phyloP scores from a whole-genome alignment of 2,888 invertebrate genomes.

The Eurytoma californica region DNA sequence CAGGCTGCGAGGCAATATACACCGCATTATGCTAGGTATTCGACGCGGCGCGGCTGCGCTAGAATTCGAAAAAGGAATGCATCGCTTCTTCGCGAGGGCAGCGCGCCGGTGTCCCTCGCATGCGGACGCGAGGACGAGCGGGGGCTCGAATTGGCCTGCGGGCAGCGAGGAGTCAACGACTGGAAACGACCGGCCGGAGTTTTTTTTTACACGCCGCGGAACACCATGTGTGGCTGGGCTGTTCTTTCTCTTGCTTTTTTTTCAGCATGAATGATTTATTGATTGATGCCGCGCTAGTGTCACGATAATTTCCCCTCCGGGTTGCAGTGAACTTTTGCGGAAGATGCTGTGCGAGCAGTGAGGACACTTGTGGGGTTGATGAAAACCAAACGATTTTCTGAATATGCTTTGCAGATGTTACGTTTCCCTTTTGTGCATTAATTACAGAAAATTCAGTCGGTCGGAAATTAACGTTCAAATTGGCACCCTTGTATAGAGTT shows the following conservation, averaged over 20 bases:
- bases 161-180: not conserved
- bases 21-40: constrained; percentile 16
- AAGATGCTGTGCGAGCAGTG: too few relatives aligned
- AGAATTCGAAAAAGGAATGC: constrained; percentile 11
- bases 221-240: not conserved
- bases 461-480: too few relatives aligned
- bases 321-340: too few relatives aligned
- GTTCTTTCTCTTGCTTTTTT: not conserved
- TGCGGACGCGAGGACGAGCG: not conserved
- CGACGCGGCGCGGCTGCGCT: not conserved
- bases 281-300: not conserved
- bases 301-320: not conserved
- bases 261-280: not conserved
- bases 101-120: not conserved
- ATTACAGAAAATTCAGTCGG: too few relatives aligned
- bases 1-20: not conserved
- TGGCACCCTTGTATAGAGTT: too few relatives aligned
- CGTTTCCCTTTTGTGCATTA: too few relatives aligned
- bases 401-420: too few relatives aligned
- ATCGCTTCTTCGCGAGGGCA: not conserved
- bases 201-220: constrained; percentile 8
- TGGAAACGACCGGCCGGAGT: not conserved
- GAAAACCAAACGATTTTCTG: too few relatives aligned
- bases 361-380: too few relatives aligned
- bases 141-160: not conserved